A percentile compares a stretch with the other conserved stretches of the same genome.
phyloP scores from a whole-genome alignment of 2,888 invertebrate species.

The Bugulina stolonifera region DNA sequence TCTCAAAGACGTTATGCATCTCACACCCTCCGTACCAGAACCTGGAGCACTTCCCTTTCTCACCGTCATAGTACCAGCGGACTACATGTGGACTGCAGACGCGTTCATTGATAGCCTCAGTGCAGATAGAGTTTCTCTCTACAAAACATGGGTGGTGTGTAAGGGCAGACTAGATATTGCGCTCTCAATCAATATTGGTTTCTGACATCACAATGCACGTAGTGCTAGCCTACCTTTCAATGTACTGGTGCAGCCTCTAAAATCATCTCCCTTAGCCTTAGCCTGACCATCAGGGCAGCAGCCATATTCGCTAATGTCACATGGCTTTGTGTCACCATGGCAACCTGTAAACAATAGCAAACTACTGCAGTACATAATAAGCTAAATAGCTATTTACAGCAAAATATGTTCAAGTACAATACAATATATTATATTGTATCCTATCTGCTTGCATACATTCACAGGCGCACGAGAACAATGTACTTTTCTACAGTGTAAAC shows the following conservation, averaged over 20 bases:
- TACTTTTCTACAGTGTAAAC: no score
- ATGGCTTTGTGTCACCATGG: conserved; percentile 19
- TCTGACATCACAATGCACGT: no score
- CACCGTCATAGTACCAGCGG: conserved; percentile 2
- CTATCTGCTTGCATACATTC: no score
- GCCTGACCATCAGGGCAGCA: conserved; percentile 81
- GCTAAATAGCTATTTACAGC: no score
- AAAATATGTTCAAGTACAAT: no score
- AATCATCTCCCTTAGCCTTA: conserved; percentile 75
- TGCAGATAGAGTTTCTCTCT: background rate
- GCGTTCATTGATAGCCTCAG: background rate
- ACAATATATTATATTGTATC: no score
- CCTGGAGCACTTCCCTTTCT: background rate
- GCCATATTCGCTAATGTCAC: conserved; percentile 59
- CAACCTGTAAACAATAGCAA: background rate
- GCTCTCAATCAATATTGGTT: no score
- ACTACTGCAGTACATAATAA: no score
- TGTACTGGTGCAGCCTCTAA: conserved; percentile 66
- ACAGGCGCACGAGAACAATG: no score
- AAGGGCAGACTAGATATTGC: no score
- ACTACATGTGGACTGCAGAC: background rate
- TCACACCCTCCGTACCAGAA: conserved; percentile 12
- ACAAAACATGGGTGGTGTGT: no score
- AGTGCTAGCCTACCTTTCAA: no score
- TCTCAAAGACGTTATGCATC: background rate